Evolutionary conservation across 2,113 vertebrate species (phyloP).

Genomic region (Colaptes auratus): DNA sequence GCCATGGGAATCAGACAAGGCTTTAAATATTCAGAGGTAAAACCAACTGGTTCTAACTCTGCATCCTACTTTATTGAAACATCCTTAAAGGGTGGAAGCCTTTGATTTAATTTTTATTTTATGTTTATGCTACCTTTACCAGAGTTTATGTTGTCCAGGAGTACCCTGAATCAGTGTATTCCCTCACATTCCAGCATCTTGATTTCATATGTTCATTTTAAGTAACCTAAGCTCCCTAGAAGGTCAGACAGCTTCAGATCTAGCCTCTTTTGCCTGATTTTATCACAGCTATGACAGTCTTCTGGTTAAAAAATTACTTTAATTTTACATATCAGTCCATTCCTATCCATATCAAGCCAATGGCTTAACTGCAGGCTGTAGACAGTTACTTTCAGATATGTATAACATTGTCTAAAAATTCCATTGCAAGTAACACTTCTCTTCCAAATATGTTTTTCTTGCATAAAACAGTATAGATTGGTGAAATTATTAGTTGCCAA

Average conservation of each 20-base stretch:
- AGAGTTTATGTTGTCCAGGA: background rate
- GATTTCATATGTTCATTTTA: background rate
- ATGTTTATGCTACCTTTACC: background rate
- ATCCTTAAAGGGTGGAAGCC: background rate
- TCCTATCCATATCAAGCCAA: background rate
- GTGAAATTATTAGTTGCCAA: background rate
- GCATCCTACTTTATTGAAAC: background rate
- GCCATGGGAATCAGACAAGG: background rate
- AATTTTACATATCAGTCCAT: background rate
- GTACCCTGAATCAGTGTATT: background rate
- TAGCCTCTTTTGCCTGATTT: background rate
- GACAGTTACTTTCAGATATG: background rate
- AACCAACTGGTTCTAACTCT: fast-evolving
- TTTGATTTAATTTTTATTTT: background rate
- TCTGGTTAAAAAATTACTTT: background rate
- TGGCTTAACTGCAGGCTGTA: background rate
- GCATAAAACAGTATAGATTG: background rate
- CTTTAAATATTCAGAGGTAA: background rate
- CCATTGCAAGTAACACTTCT: background rate
- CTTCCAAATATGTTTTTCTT: background rate
- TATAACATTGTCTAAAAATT: background rate
- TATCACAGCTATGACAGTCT: background rate
- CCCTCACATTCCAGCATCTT: fast-evolving
- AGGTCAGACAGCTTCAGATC: background rate
- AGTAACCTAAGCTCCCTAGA: background rate